These are phyloP conservation scores for Seriola aureovittata DNA, from an alignment of 2,113 vertebrate species.

Conservation along the genomic window DNA sequence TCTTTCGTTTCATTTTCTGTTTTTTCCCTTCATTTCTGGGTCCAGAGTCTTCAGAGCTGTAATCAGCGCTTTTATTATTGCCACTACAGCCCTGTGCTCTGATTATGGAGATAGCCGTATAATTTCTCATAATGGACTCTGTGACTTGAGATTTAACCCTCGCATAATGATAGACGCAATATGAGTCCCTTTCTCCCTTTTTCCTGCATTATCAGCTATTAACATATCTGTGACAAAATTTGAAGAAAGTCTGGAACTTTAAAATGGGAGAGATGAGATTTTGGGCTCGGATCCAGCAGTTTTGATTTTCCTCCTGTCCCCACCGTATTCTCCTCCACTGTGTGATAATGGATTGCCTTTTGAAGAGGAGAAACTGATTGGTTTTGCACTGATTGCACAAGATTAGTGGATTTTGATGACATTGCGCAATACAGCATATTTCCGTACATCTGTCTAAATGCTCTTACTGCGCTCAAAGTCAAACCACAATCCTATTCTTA, in stretches of 20 bases:
- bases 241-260: constrained; percentile 26
- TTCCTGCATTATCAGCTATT: constrained; percentile 47
- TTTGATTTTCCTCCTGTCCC: constrained; percentile 40
- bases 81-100: constrained; percentile 46
- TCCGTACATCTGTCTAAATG: constrained; percentile 10
- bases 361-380: constrained; percentile 46
- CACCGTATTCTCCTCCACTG: constrained; percentile 43
- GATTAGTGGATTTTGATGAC: constrained; percentile 59
- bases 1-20: constrained; percentile 9
- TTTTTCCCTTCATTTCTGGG: constrained; percentile 9
- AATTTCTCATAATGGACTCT: constrained; percentile 74
- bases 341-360: neutral
- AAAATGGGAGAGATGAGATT: constrained; percentile 46
- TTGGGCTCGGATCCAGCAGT: constrained; percentile 29
- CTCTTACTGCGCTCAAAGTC: constrained; percentile 14
- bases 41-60: constrained; percentile 42
- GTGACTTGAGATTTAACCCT: constrained; percentile 70
- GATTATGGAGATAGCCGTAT: constrained; percentile 68
- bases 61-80: constrained; percentile 72
- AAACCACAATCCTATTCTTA: neutral
- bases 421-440: constrained; percentile 36
- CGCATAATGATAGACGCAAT: constrained; percentile 61
- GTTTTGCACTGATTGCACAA: constrained; percentile 52
- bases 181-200: neutral
- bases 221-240: constrained; percentile 46